Conservation (phyloP, 2,797 vertebrate genomes). For the Enteromius paludinosus region DNA sequence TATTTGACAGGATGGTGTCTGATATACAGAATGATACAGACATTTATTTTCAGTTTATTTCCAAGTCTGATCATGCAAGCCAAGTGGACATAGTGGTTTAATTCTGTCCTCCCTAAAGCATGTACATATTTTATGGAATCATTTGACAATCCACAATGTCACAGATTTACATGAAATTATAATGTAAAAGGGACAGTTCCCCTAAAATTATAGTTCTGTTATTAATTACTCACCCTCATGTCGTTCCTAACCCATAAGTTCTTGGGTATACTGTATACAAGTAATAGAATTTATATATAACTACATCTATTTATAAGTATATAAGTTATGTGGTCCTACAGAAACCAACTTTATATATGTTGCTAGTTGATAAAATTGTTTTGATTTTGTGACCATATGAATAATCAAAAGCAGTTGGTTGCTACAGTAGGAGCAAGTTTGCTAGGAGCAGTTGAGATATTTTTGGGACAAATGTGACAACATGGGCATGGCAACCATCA, state of each 20-base stretch:
- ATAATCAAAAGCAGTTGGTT: background rate
- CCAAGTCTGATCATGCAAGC: background rate
- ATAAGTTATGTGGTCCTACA: background rate
- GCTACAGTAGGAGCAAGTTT: background rate
- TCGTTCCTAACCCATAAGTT: background rate
- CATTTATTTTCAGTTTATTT: background rate
- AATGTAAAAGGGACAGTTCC: background rate
- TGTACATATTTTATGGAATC: background rate
- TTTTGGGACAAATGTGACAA: conserved; percentile 11
- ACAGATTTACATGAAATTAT: background rate
- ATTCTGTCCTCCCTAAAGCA: background rate
- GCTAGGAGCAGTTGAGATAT: background rate
- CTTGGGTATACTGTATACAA: background rate
- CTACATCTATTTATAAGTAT: too few species aligned
- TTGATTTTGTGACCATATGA: background rate
- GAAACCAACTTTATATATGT: background rate
- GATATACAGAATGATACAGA: conserved; percentile 1
- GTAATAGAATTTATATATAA: too few species aligned
- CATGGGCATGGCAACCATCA: background rate
- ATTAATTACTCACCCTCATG: background rate
- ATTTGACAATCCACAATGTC: background rate
- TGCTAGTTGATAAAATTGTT: background rate
- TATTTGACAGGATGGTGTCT: background rate
- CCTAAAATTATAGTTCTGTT: background rate
- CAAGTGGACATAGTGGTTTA: background rate